Percentiles rank a stretch among this genome's conserved stretches.
phyloP scores from a whole-genome alignment of 2,797 vertebrate species.

The Phaenicophaeus curvirostris region DNA sequence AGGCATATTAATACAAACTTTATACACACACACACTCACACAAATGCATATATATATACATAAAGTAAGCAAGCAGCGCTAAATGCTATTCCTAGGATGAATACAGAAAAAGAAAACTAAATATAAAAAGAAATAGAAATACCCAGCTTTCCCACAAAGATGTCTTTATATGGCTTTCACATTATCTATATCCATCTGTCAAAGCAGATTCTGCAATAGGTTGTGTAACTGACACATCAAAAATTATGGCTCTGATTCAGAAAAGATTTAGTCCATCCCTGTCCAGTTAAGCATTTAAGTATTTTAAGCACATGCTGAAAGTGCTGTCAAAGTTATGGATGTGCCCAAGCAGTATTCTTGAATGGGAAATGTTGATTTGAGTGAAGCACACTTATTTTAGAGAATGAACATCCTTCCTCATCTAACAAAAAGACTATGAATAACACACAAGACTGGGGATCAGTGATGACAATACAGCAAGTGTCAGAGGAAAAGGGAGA shows the following conservation, averaged over 20 bases:
- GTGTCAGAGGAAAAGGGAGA: not conserved
- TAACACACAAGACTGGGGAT: not conserved
- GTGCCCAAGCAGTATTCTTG: not conserved
- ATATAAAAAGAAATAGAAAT: not conserved
- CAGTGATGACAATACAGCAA: not conserved
- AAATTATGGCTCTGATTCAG: conserved; percentile 15
- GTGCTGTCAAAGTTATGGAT: not conserved
- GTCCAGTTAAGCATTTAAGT: not conserved
- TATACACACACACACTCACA: not conserved
- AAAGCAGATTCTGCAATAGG: conserved; percentile 29
- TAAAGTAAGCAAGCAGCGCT: not conserved
- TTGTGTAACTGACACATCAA: not conserved
- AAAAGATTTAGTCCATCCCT: not conserved
- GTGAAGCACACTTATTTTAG: not conserved
- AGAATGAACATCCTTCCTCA: not conserved
- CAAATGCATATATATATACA: not conserved
- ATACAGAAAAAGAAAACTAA: not conserved
- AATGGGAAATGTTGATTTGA: not conserved
- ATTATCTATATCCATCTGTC: not conserved
- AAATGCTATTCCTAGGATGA: not conserved
- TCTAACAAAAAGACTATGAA: not conserved
- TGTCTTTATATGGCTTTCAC: not conserved
- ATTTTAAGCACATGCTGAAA: conserved; percentile 36
- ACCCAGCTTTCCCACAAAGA: not conserved
- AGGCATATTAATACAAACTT: not conserved